Evolutionary conservation across 2,888 invertebrate genomes (phyloP).

Genomic region (Pterostichus niger): DNA sequence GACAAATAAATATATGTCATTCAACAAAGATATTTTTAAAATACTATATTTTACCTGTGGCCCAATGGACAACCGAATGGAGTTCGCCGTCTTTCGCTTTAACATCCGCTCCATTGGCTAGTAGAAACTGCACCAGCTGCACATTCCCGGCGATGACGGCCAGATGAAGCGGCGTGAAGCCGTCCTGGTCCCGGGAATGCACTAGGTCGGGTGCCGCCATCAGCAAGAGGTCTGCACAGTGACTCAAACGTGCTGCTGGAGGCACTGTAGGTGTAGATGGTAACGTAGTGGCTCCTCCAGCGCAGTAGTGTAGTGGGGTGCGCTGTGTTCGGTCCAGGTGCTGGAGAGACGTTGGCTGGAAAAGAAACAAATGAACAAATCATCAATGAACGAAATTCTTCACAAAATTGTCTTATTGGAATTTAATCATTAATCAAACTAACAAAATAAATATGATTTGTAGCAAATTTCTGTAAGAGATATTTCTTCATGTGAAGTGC

Average conservation of each 20-base stretch:
- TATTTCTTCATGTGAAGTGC: too few species aligned
- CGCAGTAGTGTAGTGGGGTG: constrained; percentile 96
- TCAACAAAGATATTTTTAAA: background rate
- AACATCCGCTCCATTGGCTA: constrained; percentile 93
- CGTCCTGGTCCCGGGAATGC: constrained; percentile 93
- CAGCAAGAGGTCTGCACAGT: constrained; percentile 85
- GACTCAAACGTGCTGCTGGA: constrained; percentile 70
- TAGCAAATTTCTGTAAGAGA: too few species aligned
- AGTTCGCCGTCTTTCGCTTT: constrained; percentile 95
- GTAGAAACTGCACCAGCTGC: constrained; percentile 90
- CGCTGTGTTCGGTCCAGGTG: constrained; percentile 90
- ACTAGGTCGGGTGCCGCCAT: constrained; percentile 92
- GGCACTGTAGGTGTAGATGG: background rate
- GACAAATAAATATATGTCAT: too few species aligned
- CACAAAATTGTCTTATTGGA: too few species aligned
- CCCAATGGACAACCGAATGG: constrained; percentile 98
- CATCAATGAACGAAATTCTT: too few species aligned
- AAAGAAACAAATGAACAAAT: too few species aligned
- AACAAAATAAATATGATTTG: too few species aligned
- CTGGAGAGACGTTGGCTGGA: constrained; percentile 81
- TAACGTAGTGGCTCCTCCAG: constrained; percentile 77
- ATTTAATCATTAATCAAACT: too few species aligned
- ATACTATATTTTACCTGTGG: constrained; percentile 87
- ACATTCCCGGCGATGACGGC: constrained; percentile 96
- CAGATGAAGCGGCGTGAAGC: constrained; percentile 96